Evolutionary conservation across 2,113 vertebrate species (phyloP).

Genomic region (Leiothrix lutea): DNA sequence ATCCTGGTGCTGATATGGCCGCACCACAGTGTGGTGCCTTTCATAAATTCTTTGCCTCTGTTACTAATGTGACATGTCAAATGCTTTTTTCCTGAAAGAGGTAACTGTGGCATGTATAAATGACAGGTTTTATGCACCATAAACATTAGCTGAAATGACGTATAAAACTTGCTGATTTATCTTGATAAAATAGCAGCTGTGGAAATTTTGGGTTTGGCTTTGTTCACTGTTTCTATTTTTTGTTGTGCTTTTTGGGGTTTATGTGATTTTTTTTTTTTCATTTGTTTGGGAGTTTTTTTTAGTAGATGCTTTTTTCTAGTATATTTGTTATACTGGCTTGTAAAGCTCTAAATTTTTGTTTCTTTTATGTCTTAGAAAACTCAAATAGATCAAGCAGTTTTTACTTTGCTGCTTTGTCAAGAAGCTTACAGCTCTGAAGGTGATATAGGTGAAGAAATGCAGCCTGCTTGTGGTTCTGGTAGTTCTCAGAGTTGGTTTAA

Average conservation of each 20-base stretch:
- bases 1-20: not conserved
- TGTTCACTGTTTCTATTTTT: not conserved
- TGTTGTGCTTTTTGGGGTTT: not conserved
- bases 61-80: not conserved
- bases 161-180: not conserved
- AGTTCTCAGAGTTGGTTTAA: not conserved
- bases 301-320: not conserved
- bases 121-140: not conserved
- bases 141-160: not conserved
- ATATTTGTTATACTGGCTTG: not conserved
- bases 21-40: not conserved
- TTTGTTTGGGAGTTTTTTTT: not conserved
- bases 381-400: not conserved
- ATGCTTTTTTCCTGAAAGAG: not conserved
- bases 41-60: rapidly evolving
- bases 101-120: not conserved
- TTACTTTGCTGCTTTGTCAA: not conserved
- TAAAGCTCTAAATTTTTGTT: not conserved
- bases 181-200: not conserved
- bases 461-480: not conserved
- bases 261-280: not conserved
- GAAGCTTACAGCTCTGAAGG: not conserved
- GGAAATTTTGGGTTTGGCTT: not conserved
- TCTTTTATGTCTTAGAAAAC: not conserved
- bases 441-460: not conserved